phyloP scores from a whole-genome alignment of 2,797 vertebrate genomes.

The Myotis pilosus region DNA sequence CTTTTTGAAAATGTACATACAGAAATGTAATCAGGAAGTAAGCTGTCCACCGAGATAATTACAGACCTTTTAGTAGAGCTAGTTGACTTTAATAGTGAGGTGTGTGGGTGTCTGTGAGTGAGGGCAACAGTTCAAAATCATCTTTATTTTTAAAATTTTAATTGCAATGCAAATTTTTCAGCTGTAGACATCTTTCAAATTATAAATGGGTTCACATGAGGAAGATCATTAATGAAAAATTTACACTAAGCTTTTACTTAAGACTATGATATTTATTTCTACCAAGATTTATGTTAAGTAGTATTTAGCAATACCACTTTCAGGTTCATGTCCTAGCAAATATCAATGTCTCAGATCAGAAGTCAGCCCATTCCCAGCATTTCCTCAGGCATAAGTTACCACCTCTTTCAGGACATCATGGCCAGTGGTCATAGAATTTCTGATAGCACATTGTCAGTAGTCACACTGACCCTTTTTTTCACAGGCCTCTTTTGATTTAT shows the following conservation, averaged over 20 bases:
- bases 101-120: not conserved
- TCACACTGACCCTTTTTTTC: not conserved
- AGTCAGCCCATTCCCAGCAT: not conserved
- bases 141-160: not conserved
- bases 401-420: not conserved
- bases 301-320: not conserved
- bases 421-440: not conserved
- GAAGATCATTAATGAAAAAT: not conserved
- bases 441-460: not conserved
- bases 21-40: slow-evolving; percentile 1
- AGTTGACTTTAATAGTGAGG: not conserved
- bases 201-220: not conserved
- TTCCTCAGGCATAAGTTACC: not conserved
- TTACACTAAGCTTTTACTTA: slow-evolving; percentile 24
- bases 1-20: not conserved
- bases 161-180: not conserved
- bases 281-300: not conserved
- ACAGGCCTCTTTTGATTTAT: not conserved
- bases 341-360: not conserved
- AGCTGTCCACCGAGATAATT: not conserved
- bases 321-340: not conserved
- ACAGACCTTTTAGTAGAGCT: not conserved
- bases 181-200: slow-evolving; percentile 10
- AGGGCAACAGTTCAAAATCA: not conserved
- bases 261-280: not conserved